Base-by-base conservation (phyloP, 1,140 invertebrate genomes). In the Episyrphus balteatus region DNA sequence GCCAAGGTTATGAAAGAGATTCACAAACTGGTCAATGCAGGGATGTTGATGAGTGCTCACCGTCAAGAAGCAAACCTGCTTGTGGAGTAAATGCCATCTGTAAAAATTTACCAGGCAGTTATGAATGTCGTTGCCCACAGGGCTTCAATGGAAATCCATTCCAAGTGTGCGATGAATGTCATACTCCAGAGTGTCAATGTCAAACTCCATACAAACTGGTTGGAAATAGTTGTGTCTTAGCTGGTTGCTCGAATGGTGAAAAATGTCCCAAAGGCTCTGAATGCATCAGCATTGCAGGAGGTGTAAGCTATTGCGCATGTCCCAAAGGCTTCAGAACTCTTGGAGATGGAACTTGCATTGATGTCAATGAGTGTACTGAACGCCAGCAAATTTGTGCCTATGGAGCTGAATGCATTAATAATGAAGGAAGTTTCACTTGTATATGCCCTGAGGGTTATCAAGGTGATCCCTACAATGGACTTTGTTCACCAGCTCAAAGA, bases 21-120 rank as follows among this genome's bases (percentile, higher is more conserved):
- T 61, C 73, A 11, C 75, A 78, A 50, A 81, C 75, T 26, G 84
- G 81, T 3, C 76, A 82, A 57, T 92, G 88, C 71, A 75, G 83
- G 59, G 92, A 96, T 69, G 75, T 91, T 15, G 85, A 96, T 61
- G 92, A 96, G 70, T 95, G 92, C 56, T 75, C 80, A 1, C 80
- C 83, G 57, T 71, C 77, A 0, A 68, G 76, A 33, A 81, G 81
- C 10, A 84, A 83, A 51, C 77, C 81, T 1, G 79, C 83, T 3
- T 94, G 90, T 68, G 90, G 89, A 1, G 61, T 85, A 6, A 88
- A 91, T 66, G 88, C 89, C 2, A 78, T 92, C 38, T 94, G 91
- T 61, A 92, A 90, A 69, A 95, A 95, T 70, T 68, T 92, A 36
- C 89, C 89, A 0, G 91, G 91, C n/a, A 90, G 88, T 59, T 95